phyloP scores from a whole-genome alignment of 64 coral and sea anemone species.

The Pocillopora damicornis region DNA sequence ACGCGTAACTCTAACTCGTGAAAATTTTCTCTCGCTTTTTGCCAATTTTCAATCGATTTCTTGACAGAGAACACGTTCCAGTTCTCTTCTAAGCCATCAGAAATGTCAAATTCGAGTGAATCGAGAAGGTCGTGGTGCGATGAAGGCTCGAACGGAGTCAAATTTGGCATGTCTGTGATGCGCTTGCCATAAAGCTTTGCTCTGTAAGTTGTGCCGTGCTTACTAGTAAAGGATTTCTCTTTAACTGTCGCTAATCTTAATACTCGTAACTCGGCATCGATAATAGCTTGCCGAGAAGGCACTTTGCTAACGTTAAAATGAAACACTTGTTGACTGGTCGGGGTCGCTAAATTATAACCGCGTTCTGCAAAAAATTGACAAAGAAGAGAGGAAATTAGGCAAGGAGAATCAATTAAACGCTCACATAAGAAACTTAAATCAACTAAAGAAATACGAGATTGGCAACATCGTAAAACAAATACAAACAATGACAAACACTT shows the following conservation, averaged over 20 bases:
- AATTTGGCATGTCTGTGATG: constrained; percentile 4
- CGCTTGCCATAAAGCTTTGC: constrained; percentile 73
- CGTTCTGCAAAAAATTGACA: constrained; percentile 58
- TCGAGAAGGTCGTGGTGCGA: constrained; percentile 45
- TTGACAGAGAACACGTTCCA: constrained; percentile 93
- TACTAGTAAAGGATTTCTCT: constrained; percentile 32
- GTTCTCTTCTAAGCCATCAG: constrained; percentile 31
- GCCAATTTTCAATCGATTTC: constrained; percentile 66
- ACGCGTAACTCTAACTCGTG: constrained; percentile 66
- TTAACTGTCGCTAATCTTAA: constrained; percentile 42
- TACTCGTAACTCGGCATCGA: constrained; percentile 73
- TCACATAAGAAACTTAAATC: constrained; percentile 14
- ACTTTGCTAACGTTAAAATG: constrained; percentile 80
- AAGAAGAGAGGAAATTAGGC: neutral
- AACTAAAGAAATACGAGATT: constrained; percentile 42
- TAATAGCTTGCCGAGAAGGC: constrained; percentile 66
- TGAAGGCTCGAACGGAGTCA: constrained; percentile 25
- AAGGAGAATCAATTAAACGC: neutral
- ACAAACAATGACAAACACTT: constrained; percentile 70
- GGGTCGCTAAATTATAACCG: constrained; percentile 49
- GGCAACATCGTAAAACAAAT: constrained; percentile 71
- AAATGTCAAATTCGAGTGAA: constrained; percentile 85
- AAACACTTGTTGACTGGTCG: constrained; percentile 64
- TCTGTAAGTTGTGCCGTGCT: constrained; percentile 80
- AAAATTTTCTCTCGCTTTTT: constrained; percentile 30